Evolutionary conservation across 37 sponge, comb jelly and placozoan genomes (phyloP).

Genomic region (Oscarella lobularis): DNA sequence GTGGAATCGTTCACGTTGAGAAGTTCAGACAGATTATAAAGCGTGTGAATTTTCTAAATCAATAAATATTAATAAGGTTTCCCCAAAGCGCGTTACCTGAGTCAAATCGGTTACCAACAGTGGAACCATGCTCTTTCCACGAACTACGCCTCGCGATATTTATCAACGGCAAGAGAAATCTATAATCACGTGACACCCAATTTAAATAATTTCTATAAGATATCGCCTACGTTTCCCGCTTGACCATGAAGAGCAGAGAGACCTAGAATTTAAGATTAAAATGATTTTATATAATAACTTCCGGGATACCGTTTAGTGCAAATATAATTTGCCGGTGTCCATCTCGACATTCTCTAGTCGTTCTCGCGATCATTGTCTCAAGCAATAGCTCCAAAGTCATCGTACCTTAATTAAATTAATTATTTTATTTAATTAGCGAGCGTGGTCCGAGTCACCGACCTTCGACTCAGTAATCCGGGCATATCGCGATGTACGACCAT

Average conservation of each 20-base stretch:
- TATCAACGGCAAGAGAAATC: slow-evolving; percentile 17
- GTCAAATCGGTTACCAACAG: slow-evolving; percentile 40
- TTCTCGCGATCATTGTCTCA: slow-evolving; percentile 32
- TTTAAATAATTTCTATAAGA: too few relatives aligned
- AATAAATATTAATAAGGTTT: background rate
- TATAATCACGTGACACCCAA: background rate
- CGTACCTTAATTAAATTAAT: too few relatives aligned
- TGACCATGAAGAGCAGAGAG: slow-evolving; percentile 2
- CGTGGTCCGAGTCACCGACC: background rate
- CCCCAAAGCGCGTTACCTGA: slow-evolving; percentile 23
- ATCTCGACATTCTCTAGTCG: slow-evolving; percentile 44
- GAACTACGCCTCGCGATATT: slow-evolving; percentile 30
- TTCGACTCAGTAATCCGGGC: background rate
- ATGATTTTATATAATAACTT: background rate
- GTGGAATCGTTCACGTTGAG: slow-evolving; percentile 1
- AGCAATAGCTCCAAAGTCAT: slow-evolving; percentile 56
- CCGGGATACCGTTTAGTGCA: slow-evolving; percentile 60
- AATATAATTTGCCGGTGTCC: slow-evolving; percentile 32
- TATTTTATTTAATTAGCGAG: too few relatives aligned
- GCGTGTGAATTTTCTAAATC: slow-evolving; percentile 57
- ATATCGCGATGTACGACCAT: too few relatives aligned
- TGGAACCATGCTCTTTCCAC: slow-evolving; percentile 37
- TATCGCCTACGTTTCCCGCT: background rate
- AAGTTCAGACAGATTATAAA: slow-evolving; percentile 52
- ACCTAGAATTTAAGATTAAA: slow-evolving; percentile 2